A percentile compares a stretch with the other conserved stretches of the same genome.
These are phyloP conservation scores for Reticulitermes lucifugus DNA, from an alignment of 2,888 invertebrate genomes.

Conservation along the genomic window DNA sequence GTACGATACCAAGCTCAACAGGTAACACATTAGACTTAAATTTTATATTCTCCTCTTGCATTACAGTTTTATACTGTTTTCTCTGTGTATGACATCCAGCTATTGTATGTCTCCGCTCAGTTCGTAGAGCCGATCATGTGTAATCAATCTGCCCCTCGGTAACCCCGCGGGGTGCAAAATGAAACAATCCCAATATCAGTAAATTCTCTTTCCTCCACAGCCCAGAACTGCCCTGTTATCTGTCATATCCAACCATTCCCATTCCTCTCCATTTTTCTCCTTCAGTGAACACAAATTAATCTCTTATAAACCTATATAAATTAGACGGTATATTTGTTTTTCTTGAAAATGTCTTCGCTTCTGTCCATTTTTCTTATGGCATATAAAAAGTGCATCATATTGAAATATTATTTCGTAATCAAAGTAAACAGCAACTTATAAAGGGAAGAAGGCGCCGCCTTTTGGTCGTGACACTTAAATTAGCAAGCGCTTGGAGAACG, in stretches of 20 bases:
- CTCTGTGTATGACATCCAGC: background rate
- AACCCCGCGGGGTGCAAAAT: background rate
- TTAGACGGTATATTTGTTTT: too few relatives aligned
- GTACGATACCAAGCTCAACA: too few relatives aligned
- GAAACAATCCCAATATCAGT: background rate
- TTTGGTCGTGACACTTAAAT: too few relatives aligned
- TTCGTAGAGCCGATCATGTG: conserved; percentile 20
- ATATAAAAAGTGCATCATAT: background rate
- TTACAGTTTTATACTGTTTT: too few relatives aligned
- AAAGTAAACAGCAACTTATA: too few relatives aligned
- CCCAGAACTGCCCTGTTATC: background rate
- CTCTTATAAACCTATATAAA: background rate
- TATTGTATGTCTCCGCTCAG: background rate
- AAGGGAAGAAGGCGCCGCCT: too few relatives aligned
- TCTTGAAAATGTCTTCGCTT: background rate
- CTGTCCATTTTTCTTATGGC: background rate
- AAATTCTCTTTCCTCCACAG: background rate
- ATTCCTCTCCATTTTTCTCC: background rate
- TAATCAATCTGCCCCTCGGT: background rate
- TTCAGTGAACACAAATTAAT: conserved; percentile 7
- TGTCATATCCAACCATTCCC: conserved; percentile 5
- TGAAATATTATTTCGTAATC: background rate
- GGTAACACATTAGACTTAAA: too few relatives aligned
- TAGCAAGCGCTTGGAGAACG: too few relatives aligned
- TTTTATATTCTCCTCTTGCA: too few relatives aligned